A percentile compares a stretch with the other conserved stretches of the same genome.
Conservation (phyloP, 2,113 vertebrate species). For the Sardina pilchardus region DNA sequence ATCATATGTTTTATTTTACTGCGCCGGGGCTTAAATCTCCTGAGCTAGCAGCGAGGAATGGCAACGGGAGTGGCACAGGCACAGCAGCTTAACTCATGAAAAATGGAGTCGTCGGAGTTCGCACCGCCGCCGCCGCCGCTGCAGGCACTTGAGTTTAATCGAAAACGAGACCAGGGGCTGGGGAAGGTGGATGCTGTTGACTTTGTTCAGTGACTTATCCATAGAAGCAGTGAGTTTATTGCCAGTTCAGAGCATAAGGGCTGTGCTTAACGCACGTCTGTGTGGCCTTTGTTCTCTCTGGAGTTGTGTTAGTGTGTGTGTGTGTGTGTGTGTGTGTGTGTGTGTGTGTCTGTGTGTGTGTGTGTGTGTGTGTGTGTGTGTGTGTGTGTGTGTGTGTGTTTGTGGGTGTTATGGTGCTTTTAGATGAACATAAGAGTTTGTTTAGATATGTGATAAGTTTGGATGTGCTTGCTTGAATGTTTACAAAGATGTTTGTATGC, state of each 20-base stretch:
- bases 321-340: background rate
- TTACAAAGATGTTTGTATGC: background rate
- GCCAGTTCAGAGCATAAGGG: background rate
- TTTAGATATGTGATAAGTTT: background rate
- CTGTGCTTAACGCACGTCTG: background rate
- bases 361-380: background rate
- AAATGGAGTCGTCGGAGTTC: constrained; percentile 36
- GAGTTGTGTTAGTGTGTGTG: background rate
- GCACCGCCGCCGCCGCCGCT: background rate
- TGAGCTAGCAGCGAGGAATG: constrained; percentile 36
- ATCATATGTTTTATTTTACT: constrained; percentile 60
- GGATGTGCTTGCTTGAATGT: background rate
- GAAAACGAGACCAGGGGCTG: constrained; percentile 8
- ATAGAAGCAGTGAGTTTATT: background rate
- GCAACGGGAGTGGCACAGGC: constrained; percentile 28
- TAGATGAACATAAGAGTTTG: background rate
- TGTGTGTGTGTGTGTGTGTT: background rate
- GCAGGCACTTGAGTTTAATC: constrained; percentile 34
- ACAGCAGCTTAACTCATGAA: constrained; percentile 46
- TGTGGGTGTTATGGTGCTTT: background rate
- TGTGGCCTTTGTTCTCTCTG: background rate
- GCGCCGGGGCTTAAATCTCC: constrained; percentile 48
- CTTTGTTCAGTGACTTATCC: constrained; percentile 12
- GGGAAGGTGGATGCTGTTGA: background rate
- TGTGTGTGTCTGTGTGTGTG: background rate